Conservation (phyloP, 2,113 vertebrate genomes). For the Alosa alosa region DNA sequence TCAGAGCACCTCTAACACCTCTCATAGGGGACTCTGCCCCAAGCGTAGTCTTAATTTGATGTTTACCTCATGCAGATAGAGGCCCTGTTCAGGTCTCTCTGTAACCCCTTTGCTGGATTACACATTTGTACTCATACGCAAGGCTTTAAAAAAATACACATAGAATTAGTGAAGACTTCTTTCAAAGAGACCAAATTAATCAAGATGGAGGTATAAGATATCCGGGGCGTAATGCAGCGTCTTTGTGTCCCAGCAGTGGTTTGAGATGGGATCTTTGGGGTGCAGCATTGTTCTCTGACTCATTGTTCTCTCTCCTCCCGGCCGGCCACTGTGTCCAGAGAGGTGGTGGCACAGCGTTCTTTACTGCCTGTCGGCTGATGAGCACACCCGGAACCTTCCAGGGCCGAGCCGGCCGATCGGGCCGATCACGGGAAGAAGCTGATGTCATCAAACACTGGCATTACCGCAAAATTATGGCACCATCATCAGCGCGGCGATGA, state of each 20-base stretch:
- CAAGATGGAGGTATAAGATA: not conserved
- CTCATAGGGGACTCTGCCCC: constrained; percentile 33
- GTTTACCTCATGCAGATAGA: not conserved
- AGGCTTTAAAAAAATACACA: not conserved
- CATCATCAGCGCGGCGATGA: constrained; percentile 61
- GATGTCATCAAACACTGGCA: constrained; percentile 60
- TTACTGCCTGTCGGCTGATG: not conserved
- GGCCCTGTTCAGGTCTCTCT: not conserved
- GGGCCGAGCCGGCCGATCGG: not conserved
- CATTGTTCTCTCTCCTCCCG: not conserved
- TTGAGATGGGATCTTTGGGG: not conserved
- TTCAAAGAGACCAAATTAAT: not conserved
- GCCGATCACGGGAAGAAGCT: constrained; percentile 30
- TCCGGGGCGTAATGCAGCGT: not conserved
- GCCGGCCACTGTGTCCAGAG: not conserved
- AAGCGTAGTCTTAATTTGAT: not conserved
- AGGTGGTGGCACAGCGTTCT: not conserved
- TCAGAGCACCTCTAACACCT: constrained; percentile 59
- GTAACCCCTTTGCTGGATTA: not conserved
- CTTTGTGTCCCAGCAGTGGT: not conserved
- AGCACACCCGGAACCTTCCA: not conserved
- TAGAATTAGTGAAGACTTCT: not conserved
- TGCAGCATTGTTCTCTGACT: not conserved
- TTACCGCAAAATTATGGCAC: constrained; percentile 61
- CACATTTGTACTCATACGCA: not conserved